Evolutionary conservation across 1,140 invertebrate species (phyloP).

Genomic region (Cryptotermes secundus): DNA sequence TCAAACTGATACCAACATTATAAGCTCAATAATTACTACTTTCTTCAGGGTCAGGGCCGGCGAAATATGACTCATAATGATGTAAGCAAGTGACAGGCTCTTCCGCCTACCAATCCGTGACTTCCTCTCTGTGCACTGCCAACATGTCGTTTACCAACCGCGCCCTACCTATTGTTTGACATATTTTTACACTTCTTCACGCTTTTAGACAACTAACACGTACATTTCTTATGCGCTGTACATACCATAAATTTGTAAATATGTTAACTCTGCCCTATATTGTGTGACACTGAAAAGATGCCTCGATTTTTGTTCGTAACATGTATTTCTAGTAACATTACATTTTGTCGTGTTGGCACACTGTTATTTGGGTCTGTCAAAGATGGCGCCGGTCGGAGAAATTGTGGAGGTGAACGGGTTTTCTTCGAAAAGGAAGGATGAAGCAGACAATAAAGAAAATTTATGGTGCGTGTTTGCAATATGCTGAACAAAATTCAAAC

Average conservation of each 20-base stretch:
- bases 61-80: background rate
- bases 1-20: no score
- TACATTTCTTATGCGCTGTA: no score
- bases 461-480: constrained; percentile 56
- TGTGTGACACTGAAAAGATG: no score
- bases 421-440: constrained; percentile 64
- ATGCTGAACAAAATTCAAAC: constrained; percentile 50
- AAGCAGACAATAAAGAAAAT: constrained; percentile 61
- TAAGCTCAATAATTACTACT: background rate
- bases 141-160: background rate
- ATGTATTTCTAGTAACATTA: background rate
- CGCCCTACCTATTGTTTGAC: background rate
- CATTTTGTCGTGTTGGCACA: background rate
- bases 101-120: background rate
- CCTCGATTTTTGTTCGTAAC: no score
- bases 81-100: background rate
- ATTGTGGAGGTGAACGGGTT: constrained; percentile 54
- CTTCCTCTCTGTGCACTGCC: background rate
- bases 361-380: constrained; percentile 23
- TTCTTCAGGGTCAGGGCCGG: background rate
- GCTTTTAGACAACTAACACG: no score
- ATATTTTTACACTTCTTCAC: no score
- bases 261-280: no score
- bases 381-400: constrained; percentile 35
- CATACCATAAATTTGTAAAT: no score